phyloP scores from a whole-genome alignment of 1,140 invertebrate genomes.

The Brachionus manjavacas region DNA sequence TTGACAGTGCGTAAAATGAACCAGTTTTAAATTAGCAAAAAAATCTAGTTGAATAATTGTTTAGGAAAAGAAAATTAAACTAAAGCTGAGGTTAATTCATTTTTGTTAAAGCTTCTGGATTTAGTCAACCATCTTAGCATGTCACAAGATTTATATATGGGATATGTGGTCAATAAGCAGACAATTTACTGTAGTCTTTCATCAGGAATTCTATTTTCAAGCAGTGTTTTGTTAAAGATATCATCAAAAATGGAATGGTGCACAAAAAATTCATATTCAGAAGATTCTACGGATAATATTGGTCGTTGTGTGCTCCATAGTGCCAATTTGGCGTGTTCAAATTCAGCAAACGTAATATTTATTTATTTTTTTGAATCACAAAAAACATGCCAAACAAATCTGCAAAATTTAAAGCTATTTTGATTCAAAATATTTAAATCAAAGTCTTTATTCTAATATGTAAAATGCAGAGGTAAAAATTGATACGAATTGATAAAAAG shows the following conservation, averaged over 20 bases:
- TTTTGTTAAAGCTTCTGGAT: conserved; percentile 11
- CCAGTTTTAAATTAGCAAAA: background rate
- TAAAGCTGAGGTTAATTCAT: background rate
- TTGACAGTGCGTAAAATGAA: background rate
- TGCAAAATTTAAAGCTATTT: too few species aligned
- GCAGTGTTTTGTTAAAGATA: conserved; percentile 66
- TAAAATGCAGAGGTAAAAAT: too few species aligned
- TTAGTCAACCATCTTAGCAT: conserved; percentile 41
- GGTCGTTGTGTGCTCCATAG: conserved; percentile 71
- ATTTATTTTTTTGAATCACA: too few species aligned
- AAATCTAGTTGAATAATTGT: background rate
- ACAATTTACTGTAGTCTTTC: conserved; percentile 30
- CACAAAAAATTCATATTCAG: conserved; percentile 72
- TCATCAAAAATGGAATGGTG: conserved; percentile 75
- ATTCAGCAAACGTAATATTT: conserved; percentile 43
- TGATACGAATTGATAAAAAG: too few species aligned
- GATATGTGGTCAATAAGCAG: conserved; percentile 4
- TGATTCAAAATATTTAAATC: too few species aligned
- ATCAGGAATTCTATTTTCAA: conserved; percentile 32
- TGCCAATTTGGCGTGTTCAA: conserved; percentile 42
- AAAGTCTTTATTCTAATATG: too few species aligned
- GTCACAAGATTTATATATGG: conserved; percentile 40
- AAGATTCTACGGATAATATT: conserved; percentile 73
- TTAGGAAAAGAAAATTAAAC: background rate
- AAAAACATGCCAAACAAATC: too few species aligned